Conservation (phyloP, 2,888 invertebrate genomes). For the Spilosoma lubricipeda region DNA sequence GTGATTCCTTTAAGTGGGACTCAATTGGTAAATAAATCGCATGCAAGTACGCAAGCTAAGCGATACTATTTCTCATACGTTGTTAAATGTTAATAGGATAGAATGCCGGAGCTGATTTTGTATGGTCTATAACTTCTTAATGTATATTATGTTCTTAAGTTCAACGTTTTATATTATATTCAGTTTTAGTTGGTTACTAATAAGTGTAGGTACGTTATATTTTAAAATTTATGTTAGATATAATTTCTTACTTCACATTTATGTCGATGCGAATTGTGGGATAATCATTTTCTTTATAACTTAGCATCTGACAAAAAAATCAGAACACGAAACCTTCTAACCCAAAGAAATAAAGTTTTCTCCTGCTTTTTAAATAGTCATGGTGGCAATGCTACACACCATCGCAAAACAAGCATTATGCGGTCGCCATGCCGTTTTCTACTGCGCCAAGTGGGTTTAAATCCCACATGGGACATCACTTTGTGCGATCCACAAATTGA, state of each 20-base stretch:
- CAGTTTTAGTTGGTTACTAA: neutral
- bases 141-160: conserved; percentile 5
- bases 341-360: neutral
- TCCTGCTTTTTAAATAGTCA: neutral
- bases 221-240: neutral
- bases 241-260: neutral
- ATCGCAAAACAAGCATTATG: neutral
- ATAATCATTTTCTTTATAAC: too few species aligned
- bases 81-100: conserved; percentile 56
- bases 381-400: neutral
- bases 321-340: accelerated
- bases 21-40: conserved; percentile 83
- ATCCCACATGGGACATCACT: too few species aligned
- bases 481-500: too few species aligned
- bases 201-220: neutral
- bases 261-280: neutral
- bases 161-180: neutral
- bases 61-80: conserved; percentile 57
- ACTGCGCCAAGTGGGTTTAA: too few species aligned
- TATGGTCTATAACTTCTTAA: conserved; percentile 16
- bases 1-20: conserved; percentile 85
- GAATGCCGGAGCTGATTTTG: conserved; percentile 41
- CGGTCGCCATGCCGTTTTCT: too few species aligned
- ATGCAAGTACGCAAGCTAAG: conserved; percentile 61
- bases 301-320: neutral